Base-by-base conservation (phyloP, 2,797 vertebrate species). In the Alca torda region DNA sequence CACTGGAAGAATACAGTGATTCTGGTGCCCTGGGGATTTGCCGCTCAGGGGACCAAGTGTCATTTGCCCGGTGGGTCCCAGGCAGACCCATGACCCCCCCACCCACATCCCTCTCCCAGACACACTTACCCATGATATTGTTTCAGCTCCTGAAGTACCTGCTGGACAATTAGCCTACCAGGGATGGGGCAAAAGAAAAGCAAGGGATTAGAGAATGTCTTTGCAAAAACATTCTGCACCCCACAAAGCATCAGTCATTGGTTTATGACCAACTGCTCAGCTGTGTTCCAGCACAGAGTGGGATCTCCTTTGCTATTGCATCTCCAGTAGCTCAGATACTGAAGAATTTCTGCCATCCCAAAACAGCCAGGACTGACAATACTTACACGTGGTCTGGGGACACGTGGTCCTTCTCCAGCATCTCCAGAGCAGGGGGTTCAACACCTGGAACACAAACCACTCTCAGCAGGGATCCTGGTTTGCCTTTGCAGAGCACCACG, bases 111-210 rank as follows among this genome's bases (percentile, higher is more conserved):
- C 19, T 63, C 39, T 87, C 60, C 33, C 69, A 79, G 24, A n/a
- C 54, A 30, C 67, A 98, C 99, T 98, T 95, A 99, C 99, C 99
- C 98, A 16, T 99, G 99, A 95, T 99, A 99, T 95, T 99, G 98
- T 94, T 98, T 99, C 96, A 99, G 98, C 97, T 99, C 99, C 93
- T 99, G 99, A 80, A 99, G 99, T 92, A 99, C 99, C 97, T 99
- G 99, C 93, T 99, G 99, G 97, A 99, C 99, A 96, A 99, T 99
- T 97, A 99, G 95, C 98, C 99, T 99, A 90, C 50, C 61, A 68
- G 26, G 31, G 50, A 77, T 39, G 18, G 56, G 65, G 53, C 48
- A 74, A 87, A 65, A 80, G 63, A 73, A 63, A 87, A 68, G 63
- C 1, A 3, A 51, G 51, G 21, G 37, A 18, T 94, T 43, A 81